These are phyloP conservation scores for Laupala kohalensis DNA, from an alignment of 1,140 invertebrate genomes.

Conservation along the genomic window DNA sequence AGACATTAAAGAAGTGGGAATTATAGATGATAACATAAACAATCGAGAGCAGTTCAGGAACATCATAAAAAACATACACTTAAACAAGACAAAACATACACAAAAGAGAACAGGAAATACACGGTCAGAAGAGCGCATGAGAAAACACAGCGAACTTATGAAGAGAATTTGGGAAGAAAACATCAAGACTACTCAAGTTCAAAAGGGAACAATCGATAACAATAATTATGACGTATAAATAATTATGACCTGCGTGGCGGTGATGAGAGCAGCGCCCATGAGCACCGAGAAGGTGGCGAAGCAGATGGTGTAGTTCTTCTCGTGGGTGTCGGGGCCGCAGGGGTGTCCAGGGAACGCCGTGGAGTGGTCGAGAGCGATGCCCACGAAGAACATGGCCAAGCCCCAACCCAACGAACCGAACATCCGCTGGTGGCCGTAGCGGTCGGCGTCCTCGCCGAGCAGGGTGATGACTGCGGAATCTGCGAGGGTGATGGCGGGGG, in stretches of 20 bases:
- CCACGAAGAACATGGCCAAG: conserved; percentile 95
- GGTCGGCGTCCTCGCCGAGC: conserved; percentile 80
- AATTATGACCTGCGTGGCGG: conserved; percentile 68
- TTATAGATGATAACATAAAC: no score
- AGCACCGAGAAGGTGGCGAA: conserved; percentile 95
- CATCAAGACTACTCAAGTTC: no score
- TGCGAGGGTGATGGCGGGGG: conserved; percentile 93
- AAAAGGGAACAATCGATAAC: no score
- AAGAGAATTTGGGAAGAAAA: no score
- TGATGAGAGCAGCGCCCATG: conserved; percentile 88
- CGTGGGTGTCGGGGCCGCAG: conserved; percentile 72
- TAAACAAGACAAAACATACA: no score
- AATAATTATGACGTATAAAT: no score
- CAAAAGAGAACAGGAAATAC: no score
- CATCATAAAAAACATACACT: no score
- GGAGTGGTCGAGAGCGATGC: conserved; percentile 94
- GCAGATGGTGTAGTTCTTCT: conserved; percentile 97
- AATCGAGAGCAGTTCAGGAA: no score
- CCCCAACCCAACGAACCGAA: conserved; percentile 98
- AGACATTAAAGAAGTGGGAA: no score
- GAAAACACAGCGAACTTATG: no score
- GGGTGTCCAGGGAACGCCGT: conserved; percentile 80
- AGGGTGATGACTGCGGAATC: conserved; percentile 86
- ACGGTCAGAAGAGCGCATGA: no score
- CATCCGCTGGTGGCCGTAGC: conserved; percentile 94